Base-by-base conservation (phyloP, 2,113 vertebrate genomes). In the Sturnus vulgaris region DNA sequence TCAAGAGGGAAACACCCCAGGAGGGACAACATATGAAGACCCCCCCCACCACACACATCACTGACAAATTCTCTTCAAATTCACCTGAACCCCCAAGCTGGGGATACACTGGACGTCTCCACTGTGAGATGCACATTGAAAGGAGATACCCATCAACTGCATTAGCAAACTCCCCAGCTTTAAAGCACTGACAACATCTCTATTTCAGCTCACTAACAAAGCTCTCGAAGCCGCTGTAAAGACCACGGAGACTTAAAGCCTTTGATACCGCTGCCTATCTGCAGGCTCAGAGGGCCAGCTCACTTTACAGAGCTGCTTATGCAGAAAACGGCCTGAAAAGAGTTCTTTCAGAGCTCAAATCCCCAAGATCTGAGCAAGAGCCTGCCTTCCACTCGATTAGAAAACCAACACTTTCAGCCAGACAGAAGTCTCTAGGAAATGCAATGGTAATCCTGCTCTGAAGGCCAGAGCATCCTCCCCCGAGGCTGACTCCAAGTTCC, bases 321-420 rank as follows among this genome's bases (percentile, higher is more conserved):
- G 71, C 82, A 87, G 91, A 66, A 61, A 87, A 56, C 2, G 0
- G 75, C 66, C 75, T 92, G 61, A 82, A 87, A 69, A 82, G 71
- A 70, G 42, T 31, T 90, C 75, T 68, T 95, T 92, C 52, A 80
- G 46, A 86, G 82, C 82, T 95, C 82, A 80, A 20, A 92, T 77
- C 79, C 59, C 88, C 64, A 49, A 66, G 71, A 94, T 46, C 46
- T 20, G 55, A 88, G 70, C 70, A 47, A 52, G 23, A 88, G n/a
- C 25, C 31, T 3, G 8, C 39, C 24, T 71, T 63, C 37, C 55
- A 70, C 33, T 8, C 2, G 2, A 35, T 57, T 5, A 68, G 71
- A 69, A 77, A 87, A 56, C 25, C n/a, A 53, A 12, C 63, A 17
- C 59, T 65, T 68, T 5, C 63, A 71, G 80, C 37, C n/a, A 37